Evolutionary conservation across 2,113 vertebrate genomes (phyloP).

Genomic region (Menura novaehollandiae): DNA sequence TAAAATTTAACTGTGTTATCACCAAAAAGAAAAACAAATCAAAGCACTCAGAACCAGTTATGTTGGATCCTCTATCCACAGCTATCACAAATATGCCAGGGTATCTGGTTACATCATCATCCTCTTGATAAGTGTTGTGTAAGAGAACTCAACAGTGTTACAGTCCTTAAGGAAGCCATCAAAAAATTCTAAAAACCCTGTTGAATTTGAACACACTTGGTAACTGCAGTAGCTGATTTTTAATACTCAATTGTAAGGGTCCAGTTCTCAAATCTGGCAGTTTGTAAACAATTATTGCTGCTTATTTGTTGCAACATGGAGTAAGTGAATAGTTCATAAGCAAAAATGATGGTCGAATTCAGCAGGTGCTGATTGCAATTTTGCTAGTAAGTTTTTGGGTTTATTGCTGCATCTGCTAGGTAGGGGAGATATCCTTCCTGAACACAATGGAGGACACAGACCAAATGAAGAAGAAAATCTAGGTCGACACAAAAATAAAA

Average conservation of each 20-base stretch:
- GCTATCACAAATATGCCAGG: background rate
- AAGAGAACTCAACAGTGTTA: background rate
- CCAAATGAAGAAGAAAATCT: background rate
- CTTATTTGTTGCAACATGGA: background rate
- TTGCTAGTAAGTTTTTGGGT: background rate
- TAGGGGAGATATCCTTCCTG: background rate
- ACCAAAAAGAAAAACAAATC: background rate
- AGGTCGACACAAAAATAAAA: background rate
- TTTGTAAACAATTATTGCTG: background rate
- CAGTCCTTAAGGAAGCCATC: background rate
- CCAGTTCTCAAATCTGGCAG: background rate
- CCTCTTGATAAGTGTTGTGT: background rate
- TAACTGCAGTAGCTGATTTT: background rate
- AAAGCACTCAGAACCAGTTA: background rate
- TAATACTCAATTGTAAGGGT: background rate
- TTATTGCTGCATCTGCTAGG: background rate
- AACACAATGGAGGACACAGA: background rate
- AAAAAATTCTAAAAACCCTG: background rate
- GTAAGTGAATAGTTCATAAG: background rate
- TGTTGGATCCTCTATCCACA: background rate
- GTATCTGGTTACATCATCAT: background rate
- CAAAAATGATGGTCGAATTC: background rate
- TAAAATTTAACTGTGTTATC: background rate
- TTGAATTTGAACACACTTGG: background rate
- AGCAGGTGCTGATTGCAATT: background rate